Conservation (phyloP, 2,888 invertebrate species). For the Caenorhabditis imperialis region DNA sequence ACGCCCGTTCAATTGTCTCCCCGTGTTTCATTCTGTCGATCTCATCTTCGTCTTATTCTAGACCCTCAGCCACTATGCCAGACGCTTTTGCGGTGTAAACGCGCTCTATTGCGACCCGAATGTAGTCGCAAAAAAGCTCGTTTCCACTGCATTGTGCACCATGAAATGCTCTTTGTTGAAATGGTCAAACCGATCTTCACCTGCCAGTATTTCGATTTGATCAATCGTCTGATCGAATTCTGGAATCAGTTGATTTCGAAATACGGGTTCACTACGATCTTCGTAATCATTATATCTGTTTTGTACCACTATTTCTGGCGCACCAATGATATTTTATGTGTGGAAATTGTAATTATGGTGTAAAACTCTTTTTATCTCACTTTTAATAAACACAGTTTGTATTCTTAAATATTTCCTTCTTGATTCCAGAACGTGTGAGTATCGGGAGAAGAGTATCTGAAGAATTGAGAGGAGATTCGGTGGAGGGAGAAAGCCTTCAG, state of each 20-base stretch:
- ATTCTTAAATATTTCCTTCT: background rate
- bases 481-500: too few relatives aligned
- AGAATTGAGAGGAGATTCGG: background rate
- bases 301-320: background rate
- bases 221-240: too few relatives aligned
- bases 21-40: background rate
- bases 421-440: background rate
- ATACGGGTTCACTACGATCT: conserved; percentile 1
- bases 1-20: background rate
- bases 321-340: too few relatives aligned
- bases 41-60: too few relatives aligned
- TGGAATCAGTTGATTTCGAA: background rate
- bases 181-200: too few relatives aligned
- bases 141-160: too few relatives aligned
- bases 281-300: background rate
- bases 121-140: too few relatives aligned
- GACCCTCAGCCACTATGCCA: background rate
- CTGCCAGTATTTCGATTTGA: too few relatives aligned
- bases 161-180: too few relatives aligned
- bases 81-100: conserved; percentile 1
- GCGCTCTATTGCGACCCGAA: too few relatives aligned
- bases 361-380: too few relatives aligned
- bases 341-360: too few relatives aligned
- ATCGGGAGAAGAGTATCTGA: background rate
- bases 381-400: background rate